Evolutionary conservation across 2,888 invertebrate species (phyloP), one percentile per base, ranked within the genome.

Genomic region (Atethmia centrago): DNA sequence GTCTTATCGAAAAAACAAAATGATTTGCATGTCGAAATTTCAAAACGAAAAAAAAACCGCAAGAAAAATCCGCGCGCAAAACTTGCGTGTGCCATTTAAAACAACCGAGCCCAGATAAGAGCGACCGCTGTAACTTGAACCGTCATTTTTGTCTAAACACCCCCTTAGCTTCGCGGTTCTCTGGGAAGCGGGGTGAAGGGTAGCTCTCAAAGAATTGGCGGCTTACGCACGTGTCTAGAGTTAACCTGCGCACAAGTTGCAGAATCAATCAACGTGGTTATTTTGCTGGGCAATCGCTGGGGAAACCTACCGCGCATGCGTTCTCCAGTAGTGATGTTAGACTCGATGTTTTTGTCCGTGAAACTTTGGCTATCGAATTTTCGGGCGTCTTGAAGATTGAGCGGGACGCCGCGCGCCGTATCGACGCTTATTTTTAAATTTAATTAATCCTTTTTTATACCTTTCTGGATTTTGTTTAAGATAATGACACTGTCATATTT

Each of bases 211-310:
- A 85, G 85, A 85, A 85, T 89, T 92, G 92, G 92, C 80, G 87
- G 90, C 92, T 92, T 92, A 91, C 91, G 92, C 92, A 92, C 91
- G 91, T 93, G 90, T 83, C n/a, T n/a, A 84, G 82, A 86, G 87
- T 83, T 94, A 94, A 94, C 95, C 95, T 95, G 94, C 93, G 95
- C 94, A 91, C 93, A 94, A 95, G 92, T 95, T 93, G 90, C 92
- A 93, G 95, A 95, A 95, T 95, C 95, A 95, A 95, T 95, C 95
- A 95, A 94, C 94, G 92, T 91, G 90, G 91, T 90, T 90, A 92
- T 92, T 93, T 91, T 92, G 92, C 93, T 93, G 92, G 92, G 94
- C 93, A 90, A 91, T 92, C 90, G 91, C 90, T 90, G 86, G 81
- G 85, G 83, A 86, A 85, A 77, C 76, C 72, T 74, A 87, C 63